These are phyloP conservation scores for Pangasius sanitwongsei DNA, from an alignment of 2,797 vertebrate species.

Conservation along the genomic window DNA sequence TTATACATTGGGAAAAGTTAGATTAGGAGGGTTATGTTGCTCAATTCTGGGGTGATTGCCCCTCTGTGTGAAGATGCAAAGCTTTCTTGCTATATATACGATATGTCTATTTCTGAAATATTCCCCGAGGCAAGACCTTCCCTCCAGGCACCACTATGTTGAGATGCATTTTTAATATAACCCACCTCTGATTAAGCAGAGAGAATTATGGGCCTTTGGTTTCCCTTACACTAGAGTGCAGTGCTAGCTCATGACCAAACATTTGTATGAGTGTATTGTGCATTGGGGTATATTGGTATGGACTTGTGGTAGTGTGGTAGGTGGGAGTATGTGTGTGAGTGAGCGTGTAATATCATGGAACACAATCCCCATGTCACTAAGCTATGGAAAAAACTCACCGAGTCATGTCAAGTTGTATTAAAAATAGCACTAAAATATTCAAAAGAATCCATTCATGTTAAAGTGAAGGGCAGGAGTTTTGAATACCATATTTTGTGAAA, in stretches of 20 bases:
- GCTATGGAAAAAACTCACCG: slow-evolving; percentile 6
- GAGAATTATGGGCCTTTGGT: slow-evolving; percentile 46
- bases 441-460: not conserved
- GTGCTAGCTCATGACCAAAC: slow-evolving; percentile 13
- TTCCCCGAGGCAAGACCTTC: slow-evolving; percentile 57
- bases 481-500: not conserved
- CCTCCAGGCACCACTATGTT: slow-evolving; percentile 56
- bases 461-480: not conserved
- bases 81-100: slow-evolving; percentile 11
- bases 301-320: not conserved
- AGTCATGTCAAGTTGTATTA: slow-evolving; percentile 1
- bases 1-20: slow-evolving; percentile 64
- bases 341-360: not conserved
- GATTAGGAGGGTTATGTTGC: slow-evolving; percentile 56
- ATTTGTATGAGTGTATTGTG: not conserved
- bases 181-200: slow-evolving; percentile 46
- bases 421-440: not conserved
- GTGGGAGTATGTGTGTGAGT: not conserved
- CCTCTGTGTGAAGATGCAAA: slow-evolving; percentile 47
- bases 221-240: slow-evolving; percentile 45
- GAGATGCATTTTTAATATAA: slow-evolving; percentile 62
- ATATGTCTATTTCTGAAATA: slow-evolving; percentile 48
- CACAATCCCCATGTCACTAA: slow-evolving; percentile 14
- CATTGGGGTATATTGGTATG: not conserved
- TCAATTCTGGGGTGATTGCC: slow-evolving; percentile 51